phyloP scores from a whole-genome alignment of 2,113 vertebrate genomes.

The Bungarus multicinctus region DNA sequence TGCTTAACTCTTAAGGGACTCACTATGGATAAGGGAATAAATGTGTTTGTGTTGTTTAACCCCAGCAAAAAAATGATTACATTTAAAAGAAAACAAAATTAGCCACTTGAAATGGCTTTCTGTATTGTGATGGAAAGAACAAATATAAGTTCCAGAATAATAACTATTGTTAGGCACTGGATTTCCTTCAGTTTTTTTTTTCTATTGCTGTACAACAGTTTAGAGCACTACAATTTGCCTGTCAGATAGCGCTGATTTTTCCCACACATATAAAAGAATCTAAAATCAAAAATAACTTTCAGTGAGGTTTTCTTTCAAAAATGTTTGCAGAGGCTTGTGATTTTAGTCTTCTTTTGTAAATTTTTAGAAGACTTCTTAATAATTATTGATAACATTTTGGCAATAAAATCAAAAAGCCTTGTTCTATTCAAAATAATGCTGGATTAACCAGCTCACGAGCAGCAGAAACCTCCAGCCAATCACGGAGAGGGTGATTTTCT shows the following conservation, averaged over 20 bases:
- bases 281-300: background rate
- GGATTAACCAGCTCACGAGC: background rate
- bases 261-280: background rate
- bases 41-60: conserved; percentile 61
- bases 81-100: conserved; percentile 40
- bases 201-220: conserved; percentile 32
- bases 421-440: background rate
- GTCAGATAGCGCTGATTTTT: conserved; percentile 15
- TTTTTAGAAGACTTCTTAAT: background rate
- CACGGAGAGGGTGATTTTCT: background rate
- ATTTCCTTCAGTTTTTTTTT: conserved; percentile 7
- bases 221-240: conserved; percentile 31
- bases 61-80: conserved; percentile 45
- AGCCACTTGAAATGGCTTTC: conserved; percentile 39
- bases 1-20: conserved; percentile 64
- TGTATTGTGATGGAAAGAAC: background rate
- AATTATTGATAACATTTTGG: background rate
- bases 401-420: background rate
- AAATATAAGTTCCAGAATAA: conserved; percentile 22
- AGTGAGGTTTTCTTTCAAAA: background rate
- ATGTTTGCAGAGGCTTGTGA: background rate
- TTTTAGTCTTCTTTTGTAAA: background rate
- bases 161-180: background rate
- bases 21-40: conserved; percentile 63
- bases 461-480: background rate